Conservation (phyloP, 2,797 vertebrate genomes). For the Poecilia gillii region DNA sequence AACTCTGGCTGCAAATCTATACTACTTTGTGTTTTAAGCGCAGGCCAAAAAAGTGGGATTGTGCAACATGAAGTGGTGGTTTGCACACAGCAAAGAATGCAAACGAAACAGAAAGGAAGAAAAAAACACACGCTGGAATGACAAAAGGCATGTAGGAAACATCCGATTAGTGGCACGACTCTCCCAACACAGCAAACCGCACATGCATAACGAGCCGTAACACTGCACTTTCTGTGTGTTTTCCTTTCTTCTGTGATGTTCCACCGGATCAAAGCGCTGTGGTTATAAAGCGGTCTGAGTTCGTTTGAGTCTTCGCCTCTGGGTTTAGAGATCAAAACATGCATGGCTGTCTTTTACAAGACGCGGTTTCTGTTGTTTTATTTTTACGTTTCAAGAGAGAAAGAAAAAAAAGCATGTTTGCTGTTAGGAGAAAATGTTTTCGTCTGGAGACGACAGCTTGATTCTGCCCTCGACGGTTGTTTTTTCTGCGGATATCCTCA, state of each 20-base stretch:
- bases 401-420: not conserved
- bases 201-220: slow-evolving; percentile 23
- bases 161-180: not conserved
- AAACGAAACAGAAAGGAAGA: not conserved
- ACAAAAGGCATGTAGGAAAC: slow-evolving; percentile 10
- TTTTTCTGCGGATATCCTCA: not conserved
- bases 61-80: not conserved
- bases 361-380: not conserved
- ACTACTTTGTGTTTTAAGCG: not conserved
- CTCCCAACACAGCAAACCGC: slow-evolving; percentile 1
- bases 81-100: slow-evolving; percentile 1
- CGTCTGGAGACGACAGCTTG: not conserved
- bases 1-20: slow-evolving; percentile 21
- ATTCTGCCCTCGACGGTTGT: not conserved
- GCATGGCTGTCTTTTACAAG: not conserved
- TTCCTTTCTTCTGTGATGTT: slow-evolving; percentile 24
- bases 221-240: not conserved
- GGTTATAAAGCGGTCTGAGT: not conserved
- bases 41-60: not conserved
- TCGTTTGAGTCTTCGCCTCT: slow-evolving; percentile 2
- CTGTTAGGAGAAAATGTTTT: not conserved
- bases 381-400: not conserved
- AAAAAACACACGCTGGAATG: not conserved
- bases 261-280: slow-evolving; percentile 6
- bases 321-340: slow-evolving; percentile 9